These are phyloP conservation scores for Zoanthus gigantus DNA, from an alignment of 92 coral and sea anemone species.

Conservation along the genomic window DNA sequence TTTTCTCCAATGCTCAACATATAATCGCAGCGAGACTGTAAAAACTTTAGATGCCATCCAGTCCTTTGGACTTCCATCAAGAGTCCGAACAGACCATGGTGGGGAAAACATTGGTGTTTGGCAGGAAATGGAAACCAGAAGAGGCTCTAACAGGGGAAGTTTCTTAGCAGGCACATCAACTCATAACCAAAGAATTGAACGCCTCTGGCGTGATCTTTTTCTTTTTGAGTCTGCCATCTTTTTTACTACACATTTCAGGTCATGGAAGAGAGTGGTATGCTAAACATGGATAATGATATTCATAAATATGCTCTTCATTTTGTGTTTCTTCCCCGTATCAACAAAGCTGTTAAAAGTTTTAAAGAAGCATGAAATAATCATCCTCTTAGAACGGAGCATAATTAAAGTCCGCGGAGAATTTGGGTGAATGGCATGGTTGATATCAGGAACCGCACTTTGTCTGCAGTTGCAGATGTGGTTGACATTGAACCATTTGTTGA, in stretches of 20 bases:
- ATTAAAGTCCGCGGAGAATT: constrained; percentile 56
- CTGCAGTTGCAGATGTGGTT: constrained; percentile 53
- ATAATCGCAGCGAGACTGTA: constrained; percentile 11
- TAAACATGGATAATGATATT: constrained; percentile 46
- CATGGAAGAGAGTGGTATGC: constrained; percentile 58
- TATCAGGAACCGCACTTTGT: constrained; percentile 28
- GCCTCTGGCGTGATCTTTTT: constrained; percentile 70
- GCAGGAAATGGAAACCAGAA: constrained; percentile 59
- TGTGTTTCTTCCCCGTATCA: constrained; percentile 50
- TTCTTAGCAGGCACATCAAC: constrained; percentile 65
- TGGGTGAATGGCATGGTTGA: constrained; percentile 61
- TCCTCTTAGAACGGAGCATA: constrained; percentile 58
- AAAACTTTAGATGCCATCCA: constrained; percentile 3
- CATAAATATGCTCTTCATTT: constrained; percentile 59
- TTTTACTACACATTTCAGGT: constrained; percentile 61
- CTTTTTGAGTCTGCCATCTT: constrained; percentile 41
- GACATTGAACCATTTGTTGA: background rate
- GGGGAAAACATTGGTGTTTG: constrained; percentile 60
- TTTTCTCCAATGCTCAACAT: constrained; percentile 39
- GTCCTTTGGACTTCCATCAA: constrained; percentile 46
- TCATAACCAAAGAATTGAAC: constrained; percentile 51
- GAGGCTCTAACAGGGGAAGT: constrained; percentile 65
- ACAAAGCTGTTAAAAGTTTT: constrained; percentile 47
- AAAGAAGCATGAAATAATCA: constrained; percentile 63
- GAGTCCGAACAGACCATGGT: constrained; percentile 61